Conservation (phyloP, 2,113 vertebrate genomes). For the Prunella himalayana region DNA sequence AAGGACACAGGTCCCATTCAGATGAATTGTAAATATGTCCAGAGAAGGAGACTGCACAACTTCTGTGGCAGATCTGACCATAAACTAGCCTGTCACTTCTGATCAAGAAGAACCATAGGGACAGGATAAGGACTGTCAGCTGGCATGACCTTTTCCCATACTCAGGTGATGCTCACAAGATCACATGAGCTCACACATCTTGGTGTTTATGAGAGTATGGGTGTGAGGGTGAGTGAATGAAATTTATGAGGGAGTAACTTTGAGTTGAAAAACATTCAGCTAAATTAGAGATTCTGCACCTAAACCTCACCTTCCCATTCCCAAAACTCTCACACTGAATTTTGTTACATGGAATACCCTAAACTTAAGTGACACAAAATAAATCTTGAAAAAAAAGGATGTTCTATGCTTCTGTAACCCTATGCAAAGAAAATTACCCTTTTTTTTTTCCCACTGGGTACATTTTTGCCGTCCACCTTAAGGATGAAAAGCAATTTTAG, state of each 20-base stretch:
- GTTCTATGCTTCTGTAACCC: neutral
- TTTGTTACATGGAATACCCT: neutral
- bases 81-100: neutral
- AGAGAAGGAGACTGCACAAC: neutral
- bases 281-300: neutral
- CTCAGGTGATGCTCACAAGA: neutral
- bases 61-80: neutral
- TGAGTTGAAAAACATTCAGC: neutral
- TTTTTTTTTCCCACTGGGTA: neutral
- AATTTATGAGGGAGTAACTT: neutral
- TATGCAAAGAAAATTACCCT: neutral
- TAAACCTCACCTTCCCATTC: neutral
- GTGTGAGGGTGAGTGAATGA: neutral
- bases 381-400: neutral
- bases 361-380: neutral
- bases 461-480: neutral
- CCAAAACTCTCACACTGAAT: neutral
- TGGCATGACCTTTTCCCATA: neutral
- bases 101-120: neutral
- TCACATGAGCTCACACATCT: neutral
- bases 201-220: neutral
- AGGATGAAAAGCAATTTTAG: neutral
- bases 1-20: neutral
- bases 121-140: neutral
- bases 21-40: rapidly evolving